A percentile compares a stretch with the other conserved stretches of the same genome.
Conservation (phyloP, 2,888 invertebrate species). For the Callinectes sapidus region DNA sequence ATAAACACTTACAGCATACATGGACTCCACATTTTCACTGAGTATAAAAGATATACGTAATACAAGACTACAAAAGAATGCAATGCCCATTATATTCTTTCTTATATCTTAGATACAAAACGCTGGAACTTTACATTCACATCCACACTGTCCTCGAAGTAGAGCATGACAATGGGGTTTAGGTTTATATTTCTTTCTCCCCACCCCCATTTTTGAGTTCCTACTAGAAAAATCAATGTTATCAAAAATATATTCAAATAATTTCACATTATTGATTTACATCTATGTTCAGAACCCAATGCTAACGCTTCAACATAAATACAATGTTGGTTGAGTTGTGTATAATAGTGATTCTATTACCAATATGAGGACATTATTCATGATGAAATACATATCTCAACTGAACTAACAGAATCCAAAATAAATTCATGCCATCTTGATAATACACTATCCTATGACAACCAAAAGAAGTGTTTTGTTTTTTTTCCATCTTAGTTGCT, state of each 20-base stretch:
- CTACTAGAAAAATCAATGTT: not conserved
- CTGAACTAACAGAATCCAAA: not conserved
- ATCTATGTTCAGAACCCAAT: not conserved
- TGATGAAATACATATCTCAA: not conserved
- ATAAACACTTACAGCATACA: slow-evolving; percentile 10
- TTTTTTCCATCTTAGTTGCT: not conserved
- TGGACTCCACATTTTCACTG: not conserved
- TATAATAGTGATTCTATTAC: not conserved
- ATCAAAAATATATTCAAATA: not conserved
- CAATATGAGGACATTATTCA: not conserved
- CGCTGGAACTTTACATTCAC: not conserved
- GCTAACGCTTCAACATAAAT: not conserved
- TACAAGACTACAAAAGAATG: not conserved
- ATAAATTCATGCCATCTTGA: not conserved
- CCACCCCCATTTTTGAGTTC: not conserved
- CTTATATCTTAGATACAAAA: not conserved
- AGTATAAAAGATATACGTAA: not conserved
- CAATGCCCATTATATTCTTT: not conserved
- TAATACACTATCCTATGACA: not conserved
- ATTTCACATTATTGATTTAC: not conserved
- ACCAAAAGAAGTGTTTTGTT: not conserved
- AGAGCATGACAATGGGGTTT: not conserved
- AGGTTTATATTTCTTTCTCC: not conserved
- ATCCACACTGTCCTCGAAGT: not conserved
- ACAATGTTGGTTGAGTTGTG: not conserved